Conservation (phyloP, 2,113 vertebrate genomes). For the Pelvicachromis taeniatus region DNA sequence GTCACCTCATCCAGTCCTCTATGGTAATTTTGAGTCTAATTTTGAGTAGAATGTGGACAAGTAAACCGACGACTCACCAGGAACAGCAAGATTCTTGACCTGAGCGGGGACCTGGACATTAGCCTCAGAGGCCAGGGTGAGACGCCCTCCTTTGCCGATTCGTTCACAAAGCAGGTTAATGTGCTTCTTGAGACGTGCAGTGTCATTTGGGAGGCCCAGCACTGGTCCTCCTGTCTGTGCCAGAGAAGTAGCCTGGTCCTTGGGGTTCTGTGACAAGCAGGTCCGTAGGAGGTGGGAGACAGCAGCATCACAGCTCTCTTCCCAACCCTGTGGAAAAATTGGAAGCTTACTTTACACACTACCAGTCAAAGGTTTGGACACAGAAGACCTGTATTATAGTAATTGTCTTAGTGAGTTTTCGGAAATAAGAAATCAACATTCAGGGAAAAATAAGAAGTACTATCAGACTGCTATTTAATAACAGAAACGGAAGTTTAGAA, state of each 20-base stretch:
- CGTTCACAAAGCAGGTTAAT: constrained; percentile 90
- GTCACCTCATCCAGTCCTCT: not conserved
- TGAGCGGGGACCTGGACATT: constrained; percentile 61
- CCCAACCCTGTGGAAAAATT: constrained; percentile 84
- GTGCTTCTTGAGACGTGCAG: constrained; percentile 87
- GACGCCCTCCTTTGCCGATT: constrained; percentile 87
- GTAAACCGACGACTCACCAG: constrained; percentile 71
- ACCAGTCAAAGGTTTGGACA: not conserved
- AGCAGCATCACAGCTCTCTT: constrained; percentile 90
- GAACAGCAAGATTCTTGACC: constrained; percentile 68
- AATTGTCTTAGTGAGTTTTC: not conserved
- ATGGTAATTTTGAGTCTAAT: not conserved
- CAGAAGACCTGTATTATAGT: not conserved
- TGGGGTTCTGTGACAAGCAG: constrained; percentile 89
- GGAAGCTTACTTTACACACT: not conserved
- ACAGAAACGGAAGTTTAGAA: not conserved
- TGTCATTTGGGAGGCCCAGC: constrained; percentile 84
- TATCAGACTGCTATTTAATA: not conserved
- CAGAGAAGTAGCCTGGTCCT: constrained; percentile 86
- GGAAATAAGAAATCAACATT: not conserved
- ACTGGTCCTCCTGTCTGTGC: constrained; percentile 64
- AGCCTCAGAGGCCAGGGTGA: constrained; percentile 79
- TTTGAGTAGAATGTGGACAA: not conserved
- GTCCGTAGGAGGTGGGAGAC: constrained; percentile 88
- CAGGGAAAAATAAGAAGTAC: not conserved